These are phyloP conservation scores for Callospermophilus lateralis DNA, from an alignment of 2,113 vertebrate species.

Conservation along the genomic window DNA sequence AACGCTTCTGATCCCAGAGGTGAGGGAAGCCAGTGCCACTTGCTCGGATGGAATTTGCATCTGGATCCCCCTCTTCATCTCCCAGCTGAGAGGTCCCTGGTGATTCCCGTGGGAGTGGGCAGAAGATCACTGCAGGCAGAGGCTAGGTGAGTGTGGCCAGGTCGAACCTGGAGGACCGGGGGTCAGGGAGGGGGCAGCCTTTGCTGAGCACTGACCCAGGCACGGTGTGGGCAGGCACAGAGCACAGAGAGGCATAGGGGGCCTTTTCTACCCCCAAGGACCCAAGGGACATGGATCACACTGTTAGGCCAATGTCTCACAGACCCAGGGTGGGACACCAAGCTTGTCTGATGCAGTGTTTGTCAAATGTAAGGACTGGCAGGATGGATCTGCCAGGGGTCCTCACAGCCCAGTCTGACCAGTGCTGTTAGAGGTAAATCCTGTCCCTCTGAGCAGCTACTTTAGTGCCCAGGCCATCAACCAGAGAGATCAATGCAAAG, in stretches of 20 bases:
- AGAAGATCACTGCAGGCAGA: not conserved
- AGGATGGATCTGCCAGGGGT: not conserved
- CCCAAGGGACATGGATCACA: not conserved
- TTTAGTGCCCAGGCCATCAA: not conserved
- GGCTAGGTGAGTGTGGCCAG: not conserved
- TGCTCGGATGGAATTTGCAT: not conserved
- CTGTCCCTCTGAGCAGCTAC: not conserved
- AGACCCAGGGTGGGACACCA: not conserved
- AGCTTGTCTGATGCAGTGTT: not conserved
- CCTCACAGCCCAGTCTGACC: not conserved
- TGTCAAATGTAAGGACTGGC: not conserved
- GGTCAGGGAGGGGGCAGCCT: not conserved
- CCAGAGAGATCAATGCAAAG: conserved; percentile 27
- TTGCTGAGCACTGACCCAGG: not conserved
- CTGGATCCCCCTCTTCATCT: not conserved
- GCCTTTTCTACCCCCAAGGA: not conserved
- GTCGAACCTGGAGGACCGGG: not conserved
- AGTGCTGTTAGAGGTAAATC: not conserved
- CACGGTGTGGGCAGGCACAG: too few relatives aligned
- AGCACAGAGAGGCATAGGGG: not conserved
- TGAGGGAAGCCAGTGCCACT: not conserved
- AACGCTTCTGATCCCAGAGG: not conserved
- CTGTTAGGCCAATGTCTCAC: not conserved
- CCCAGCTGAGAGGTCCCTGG: not conserved
- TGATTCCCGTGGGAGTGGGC: not conserved